A percentile compares a stretch with the other conserved stretches of the same genome.
phyloP scores from a whole-genome alignment of 2,888 invertebrate species.

The Papilio gigon region DNA sequence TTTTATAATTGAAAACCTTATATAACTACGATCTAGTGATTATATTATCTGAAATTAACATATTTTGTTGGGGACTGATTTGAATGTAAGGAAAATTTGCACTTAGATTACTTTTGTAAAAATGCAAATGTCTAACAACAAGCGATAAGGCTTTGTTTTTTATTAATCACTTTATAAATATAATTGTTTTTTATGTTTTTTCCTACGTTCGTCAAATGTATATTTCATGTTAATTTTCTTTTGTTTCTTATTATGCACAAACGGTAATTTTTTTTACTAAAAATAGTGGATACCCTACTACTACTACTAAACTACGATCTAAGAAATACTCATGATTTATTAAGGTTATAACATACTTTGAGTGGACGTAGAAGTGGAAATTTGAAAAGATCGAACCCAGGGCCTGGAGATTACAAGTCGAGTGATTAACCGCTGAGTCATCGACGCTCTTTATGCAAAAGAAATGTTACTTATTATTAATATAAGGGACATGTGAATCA shows the following conservation, averaged over 20 bases:
- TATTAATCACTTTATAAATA: constrained; percentile 31
- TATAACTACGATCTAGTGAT: constrained; percentile 34
- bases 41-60: constrained; percentile 39
- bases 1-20: constrained; percentile 27
- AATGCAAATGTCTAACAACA: constrained; percentile 39
- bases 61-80: constrained; percentile 39
- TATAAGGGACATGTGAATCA: too few species aligned
- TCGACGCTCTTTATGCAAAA: too few species aligned
- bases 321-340: too few species aligned
- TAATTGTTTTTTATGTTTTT: constrained; percentile 26
- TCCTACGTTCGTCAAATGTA: constrained; percentile 11
- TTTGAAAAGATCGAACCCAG: too few species aligned
- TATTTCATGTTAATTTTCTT: constrained; percentile 19
- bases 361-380: too few species aligned
- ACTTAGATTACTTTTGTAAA: constrained; percentile 41
- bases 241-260: constrained; percentile 1
- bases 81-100: constrained; percentile 39
- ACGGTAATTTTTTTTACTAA: not conserved
- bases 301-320: too few species aligned
- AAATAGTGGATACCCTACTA: too few species aligned
- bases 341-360: too few species aligned
- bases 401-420: too few species aligned
- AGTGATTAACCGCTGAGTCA: too few species aligned
- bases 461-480: too few species aligned
- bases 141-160: constrained; percentile 31